phyloP scores from a whole-genome alignment of 2,113 vertebrate species.

The Cygnus atratus region DNA sequence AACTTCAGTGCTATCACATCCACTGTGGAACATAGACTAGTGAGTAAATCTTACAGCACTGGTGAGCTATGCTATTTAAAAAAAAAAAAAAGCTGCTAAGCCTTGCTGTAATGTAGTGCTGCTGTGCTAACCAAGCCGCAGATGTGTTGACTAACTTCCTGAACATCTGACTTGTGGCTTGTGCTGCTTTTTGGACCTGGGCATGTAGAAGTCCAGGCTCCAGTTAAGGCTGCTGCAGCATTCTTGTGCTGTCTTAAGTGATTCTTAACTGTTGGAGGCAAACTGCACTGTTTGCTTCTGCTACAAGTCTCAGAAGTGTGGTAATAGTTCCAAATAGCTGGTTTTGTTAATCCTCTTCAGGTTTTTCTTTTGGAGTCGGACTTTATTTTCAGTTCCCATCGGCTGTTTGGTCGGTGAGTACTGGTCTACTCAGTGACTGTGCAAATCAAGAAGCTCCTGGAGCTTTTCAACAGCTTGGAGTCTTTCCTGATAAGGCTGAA shows the following conservation, averaged over 20 bases:
- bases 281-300: not conserved
- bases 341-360: not conserved
- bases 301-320: not conserved
- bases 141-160: constrained; percentile 19
- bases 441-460: not conserved
- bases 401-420: not conserved
- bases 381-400: not conserved
- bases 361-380: not conserved
- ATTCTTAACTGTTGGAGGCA: not conserved
- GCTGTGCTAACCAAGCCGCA: not conserved
- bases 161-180: constrained; percentile 45
- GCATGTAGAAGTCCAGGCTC: not conserved
- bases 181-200: fast-evolving
- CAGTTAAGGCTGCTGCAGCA: not conserved
- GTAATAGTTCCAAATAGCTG: not conserved
- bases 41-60: not conserved
- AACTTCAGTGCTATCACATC: not conserved
- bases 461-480: not conserved
- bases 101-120: not conserved
- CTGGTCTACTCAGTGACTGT: not conserved
- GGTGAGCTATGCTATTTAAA: not conserved
- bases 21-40: not conserved
- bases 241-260: not conserved
- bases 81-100: not conserved
- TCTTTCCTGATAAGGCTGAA: not conserved